Conservation (phyloP, 1,140 invertebrate genomes). For the Liolophura sinensis region DNA sequence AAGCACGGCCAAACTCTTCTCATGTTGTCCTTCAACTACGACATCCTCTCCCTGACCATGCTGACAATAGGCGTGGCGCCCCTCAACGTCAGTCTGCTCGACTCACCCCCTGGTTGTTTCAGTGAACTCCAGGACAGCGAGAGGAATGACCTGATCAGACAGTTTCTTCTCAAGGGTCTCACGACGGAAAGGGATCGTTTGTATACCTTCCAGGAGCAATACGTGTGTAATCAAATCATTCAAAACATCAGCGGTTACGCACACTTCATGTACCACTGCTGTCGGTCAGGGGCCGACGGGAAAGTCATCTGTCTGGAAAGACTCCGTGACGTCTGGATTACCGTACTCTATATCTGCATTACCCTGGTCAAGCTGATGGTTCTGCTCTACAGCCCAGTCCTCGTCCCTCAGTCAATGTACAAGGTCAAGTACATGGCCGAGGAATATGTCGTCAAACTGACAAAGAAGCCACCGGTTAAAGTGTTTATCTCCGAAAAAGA, state of each 20-base stretch:
- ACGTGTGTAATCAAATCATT: conserved; percentile 34
- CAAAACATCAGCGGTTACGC: conserved; percentile 20
- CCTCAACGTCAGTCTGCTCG: conserved; percentile 7
- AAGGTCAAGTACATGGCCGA: conserved; percentile 38
- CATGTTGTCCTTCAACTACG: conserved; percentile 34
- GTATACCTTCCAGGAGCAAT: conserved; percentile 21
- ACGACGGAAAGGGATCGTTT: background rate
- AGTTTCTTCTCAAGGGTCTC: conserved; percentile 31
- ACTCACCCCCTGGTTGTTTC: conserved; percentile 21
- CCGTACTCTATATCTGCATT: conserved; percentile 25
- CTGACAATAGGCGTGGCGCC: conserved; percentile 1
- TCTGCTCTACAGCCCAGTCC: conserved; percentile 31
- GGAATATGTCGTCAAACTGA: conserved; percentile 49
- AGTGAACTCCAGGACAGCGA: conserved; percentile 8
- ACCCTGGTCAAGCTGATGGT: conserved; percentile 29
- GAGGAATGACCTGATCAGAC: conserved; percentile 8
- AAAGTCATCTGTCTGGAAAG: conserved; percentile 23
- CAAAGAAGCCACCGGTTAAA: conserved; percentile 43
- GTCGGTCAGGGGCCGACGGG: conserved; percentile 19
- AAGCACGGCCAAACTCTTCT: conserved; percentile 32
- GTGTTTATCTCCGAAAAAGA: conserved; percentile 30
- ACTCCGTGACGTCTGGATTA: conserved; percentile 26
- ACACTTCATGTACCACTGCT: conserved; percentile 34
- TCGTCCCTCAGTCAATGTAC: conserved; percentile 30
- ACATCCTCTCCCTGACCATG: conserved; percentile 31